phyloP scores from a whole-genome alignment of 2,113 vertebrate genomes.

The Apodemus speciosus region DNA sequence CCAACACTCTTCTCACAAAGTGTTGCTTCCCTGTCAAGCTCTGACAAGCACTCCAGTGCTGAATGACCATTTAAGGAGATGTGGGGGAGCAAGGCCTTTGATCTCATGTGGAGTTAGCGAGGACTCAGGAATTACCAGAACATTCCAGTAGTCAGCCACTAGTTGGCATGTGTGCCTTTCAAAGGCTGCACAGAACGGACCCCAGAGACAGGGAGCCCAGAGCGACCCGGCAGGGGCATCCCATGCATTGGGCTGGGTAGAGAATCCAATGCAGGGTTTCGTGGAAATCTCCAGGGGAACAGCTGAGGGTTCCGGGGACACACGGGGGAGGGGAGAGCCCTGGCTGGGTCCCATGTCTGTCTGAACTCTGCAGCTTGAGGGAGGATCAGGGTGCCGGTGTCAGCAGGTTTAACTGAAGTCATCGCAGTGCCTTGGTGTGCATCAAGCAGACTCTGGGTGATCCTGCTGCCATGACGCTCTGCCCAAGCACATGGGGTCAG shows the following conservation, averaged over 20 bases:
- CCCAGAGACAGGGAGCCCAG: neutral
- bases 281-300: neutral
- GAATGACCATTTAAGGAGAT: conserved; percentile 44
- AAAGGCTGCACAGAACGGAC: neutral
- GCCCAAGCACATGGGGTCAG: neutral
- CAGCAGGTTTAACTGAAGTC: neutral
- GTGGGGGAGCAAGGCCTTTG: conserved; percentile 26
- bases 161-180: neutral
- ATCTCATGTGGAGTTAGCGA: neutral
- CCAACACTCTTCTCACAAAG: neutral
- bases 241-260: neutral
- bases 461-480: neutral
- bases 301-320: neutral
- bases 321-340: neutral
- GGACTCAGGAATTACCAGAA: neutral
- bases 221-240: no score
- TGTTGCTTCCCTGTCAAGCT: conserved; percentile 2
- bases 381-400: neutral
- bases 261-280: neutral
- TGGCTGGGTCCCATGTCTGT: neutral
- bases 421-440: neutral
- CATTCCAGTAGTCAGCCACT: neutral
- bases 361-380: neutral
- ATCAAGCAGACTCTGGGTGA: neutral
- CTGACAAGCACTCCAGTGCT: neutral